phyloP scores from a whole-genome alignment of 2,797 vertebrate genomes.

The Lacerta bilineata region DNA sequence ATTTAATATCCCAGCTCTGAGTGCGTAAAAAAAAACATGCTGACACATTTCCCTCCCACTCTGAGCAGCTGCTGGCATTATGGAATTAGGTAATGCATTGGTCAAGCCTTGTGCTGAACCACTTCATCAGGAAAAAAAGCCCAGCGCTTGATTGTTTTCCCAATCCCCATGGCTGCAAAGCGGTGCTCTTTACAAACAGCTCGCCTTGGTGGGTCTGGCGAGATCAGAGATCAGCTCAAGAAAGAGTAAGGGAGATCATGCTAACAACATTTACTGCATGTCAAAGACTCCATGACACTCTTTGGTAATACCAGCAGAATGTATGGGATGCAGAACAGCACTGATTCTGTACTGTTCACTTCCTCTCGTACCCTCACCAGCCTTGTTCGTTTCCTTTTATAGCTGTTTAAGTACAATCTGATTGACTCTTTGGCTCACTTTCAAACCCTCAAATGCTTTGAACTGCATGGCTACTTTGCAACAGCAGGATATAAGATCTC shows the following conservation, averaged over 20 bases:
- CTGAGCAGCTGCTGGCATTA: not conserved
- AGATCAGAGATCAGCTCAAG: not conserved
- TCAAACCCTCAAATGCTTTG: not conserved
- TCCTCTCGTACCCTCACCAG: slow-evolving; percentile 10
- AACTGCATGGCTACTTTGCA: accelerated
- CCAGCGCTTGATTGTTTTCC: too few relatives aligned
- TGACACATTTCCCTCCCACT: not conserved
- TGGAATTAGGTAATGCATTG: not conserved
- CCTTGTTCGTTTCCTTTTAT: slow-evolving; percentile 11
- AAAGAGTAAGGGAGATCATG: not conserved
- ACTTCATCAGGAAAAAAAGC: not conserved
- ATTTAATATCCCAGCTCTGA: not conserved
- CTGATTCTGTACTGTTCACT: not conserved
- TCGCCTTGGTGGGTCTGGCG: not conserved
- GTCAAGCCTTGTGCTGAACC: not conserved
- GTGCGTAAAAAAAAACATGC: slow-evolving; percentile 5
- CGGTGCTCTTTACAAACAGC: not conserved
- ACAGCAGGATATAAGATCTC: not conserved
- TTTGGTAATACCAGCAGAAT: not conserved
- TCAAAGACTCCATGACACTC: not conserved
- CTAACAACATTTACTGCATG: not conserved
- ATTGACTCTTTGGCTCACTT: not conserved
- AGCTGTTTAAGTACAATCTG: not conserved
- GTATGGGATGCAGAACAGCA: not conserved
- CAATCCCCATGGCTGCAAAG: not conserved